phyloP scores from a whole-genome alignment of 2,888 invertebrate species.

The Phania funesta region DNA sequence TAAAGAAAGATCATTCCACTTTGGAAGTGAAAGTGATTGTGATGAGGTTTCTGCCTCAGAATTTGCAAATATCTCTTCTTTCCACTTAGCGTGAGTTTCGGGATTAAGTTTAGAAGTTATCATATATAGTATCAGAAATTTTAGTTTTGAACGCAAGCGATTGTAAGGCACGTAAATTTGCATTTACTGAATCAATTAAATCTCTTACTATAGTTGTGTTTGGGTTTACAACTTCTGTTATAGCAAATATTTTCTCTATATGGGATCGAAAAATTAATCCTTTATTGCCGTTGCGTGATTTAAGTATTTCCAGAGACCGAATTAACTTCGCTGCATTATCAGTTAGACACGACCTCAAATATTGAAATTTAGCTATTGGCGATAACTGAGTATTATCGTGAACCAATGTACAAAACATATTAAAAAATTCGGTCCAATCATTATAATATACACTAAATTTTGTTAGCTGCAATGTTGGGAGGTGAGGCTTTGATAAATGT shows the following conservation, averaged over 20 bases:
- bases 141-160: conserved; percentile 8
- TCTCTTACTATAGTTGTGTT: no score
- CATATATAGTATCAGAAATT: conserved; percentile 23
- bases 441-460: conserved; percentile 51
- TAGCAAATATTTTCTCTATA: conserved; percentile 42
- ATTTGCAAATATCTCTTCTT: no score
- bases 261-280: conserved; percentile 34
- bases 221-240: no score
- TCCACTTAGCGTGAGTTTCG: conserved; percentile 36
- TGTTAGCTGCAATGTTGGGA: conserved; percentile 46
- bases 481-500: conserved; percentile 6
- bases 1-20: no score
- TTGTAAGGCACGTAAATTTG: conserved; percentile 15
- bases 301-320: conserved; percentile 22
- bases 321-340: conserved; percentile 10
- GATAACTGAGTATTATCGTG: conserved; percentile 15
- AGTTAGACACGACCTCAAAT: conserved; percentile 16
- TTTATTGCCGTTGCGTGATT: conserved; percentile 5
- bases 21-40: no score
- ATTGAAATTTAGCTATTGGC: conserved; percentile 19
- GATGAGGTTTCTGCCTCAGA: no score
- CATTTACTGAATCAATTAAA: conserved; percentile 42
- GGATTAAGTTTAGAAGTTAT: conserved; percentile 36
- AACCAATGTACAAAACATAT: conserved; percentile 41
- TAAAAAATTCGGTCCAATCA: conserved; percentile 58